phyloP scores from a whole-genome alignment of 2,113 vertebrate species.

The Canis aureus region DNA sequence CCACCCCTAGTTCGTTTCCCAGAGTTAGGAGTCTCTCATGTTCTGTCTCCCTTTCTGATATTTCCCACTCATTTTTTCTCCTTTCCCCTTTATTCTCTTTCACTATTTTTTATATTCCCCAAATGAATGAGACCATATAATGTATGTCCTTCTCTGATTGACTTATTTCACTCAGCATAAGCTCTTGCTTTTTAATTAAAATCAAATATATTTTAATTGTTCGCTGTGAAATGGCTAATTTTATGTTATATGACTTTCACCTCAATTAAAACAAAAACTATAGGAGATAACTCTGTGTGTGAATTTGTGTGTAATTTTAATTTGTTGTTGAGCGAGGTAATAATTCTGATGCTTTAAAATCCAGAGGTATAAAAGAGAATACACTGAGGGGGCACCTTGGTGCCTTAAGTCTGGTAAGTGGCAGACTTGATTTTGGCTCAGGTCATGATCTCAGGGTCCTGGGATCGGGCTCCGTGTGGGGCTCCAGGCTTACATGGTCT shows the following conservation, averaged over 20 bases:
- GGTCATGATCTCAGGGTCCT: background rate
- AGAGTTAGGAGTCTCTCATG: too few species aligned
- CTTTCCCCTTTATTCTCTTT: too few species aligned
- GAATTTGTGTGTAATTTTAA: background rate
- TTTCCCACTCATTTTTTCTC: too few species aligned
- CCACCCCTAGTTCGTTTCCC: too few species aligned
- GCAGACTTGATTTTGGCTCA: background rate
- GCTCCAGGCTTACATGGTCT: background rate
- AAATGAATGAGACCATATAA: too few species aligned
- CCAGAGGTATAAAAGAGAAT: background rate
- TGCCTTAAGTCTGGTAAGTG: background rate
- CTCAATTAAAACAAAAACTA: background rate
- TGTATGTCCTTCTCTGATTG: too few species aligned
- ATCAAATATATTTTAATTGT: background rate
- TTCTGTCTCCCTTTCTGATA: too few species aligned
- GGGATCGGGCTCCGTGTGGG: background rate
- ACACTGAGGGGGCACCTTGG: background rate
- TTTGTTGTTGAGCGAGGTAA: background rate
- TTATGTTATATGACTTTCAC: background rate
- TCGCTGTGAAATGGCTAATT: background rate
- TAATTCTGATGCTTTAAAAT: constrained; percentile 39
- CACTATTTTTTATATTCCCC: too few species aligned
- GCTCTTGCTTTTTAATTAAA: background rate
- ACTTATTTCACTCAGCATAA: too few species aligned
- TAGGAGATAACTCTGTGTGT: background rate